phyloP scores from a whole-genome alignment of 2,113 vertebrate genomes.

The Chinchilla lanigera region DNA sequence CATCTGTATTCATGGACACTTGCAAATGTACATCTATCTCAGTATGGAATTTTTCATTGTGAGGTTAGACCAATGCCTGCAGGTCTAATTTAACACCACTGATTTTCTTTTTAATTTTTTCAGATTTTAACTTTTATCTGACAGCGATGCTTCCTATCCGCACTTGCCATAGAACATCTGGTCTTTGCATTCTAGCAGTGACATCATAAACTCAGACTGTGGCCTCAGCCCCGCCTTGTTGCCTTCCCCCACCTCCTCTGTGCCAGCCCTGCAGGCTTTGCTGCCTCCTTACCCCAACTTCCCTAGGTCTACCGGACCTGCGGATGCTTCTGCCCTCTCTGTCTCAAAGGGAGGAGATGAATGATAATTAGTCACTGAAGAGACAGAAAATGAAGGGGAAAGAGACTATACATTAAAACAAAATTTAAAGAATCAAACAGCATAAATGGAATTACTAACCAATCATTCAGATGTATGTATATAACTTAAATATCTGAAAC shows the following conservation, averaged over 20 bases:
- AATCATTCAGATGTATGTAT: background rate
- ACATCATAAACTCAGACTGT: background rate
- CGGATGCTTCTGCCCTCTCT: no score
- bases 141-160: background rate
- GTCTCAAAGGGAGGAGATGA: background rate
- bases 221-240: rapidly evolving
- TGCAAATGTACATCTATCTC: background rate
- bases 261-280: background rate
- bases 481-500: background rate
- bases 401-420: background rate
- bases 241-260: background rate
- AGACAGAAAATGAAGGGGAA: background rate
- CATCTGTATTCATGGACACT: background rate
- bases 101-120: background rate
- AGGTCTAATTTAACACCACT: background rate
- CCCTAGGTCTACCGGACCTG: background rate
- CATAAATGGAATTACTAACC: background rate
- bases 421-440: background rate
- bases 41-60: background rate
- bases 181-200: background rate
- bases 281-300: background rate
- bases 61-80: background rate
- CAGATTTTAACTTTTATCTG: background rate
- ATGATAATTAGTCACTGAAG: no score
- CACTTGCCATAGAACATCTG: background rate